These are phyloP conservation scores for Samia ricini DNA, from an alignment of 1,140 invertebrate genomes.

Conservation along the genomic window DNA sequence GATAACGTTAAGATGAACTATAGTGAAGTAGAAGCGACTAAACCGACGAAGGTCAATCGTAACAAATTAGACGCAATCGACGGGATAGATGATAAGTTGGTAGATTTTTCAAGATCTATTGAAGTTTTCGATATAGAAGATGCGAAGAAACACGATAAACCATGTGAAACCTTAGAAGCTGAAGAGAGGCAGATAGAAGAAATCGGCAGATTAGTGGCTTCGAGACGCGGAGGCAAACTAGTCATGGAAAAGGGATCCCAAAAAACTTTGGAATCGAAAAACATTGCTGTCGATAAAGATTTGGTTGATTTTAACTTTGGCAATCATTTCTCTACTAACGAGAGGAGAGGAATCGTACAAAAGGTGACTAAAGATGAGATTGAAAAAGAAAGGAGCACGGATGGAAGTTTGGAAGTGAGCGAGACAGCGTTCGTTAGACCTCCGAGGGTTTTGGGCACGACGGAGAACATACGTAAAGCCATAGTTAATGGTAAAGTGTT, in stretches of 20 bases:
- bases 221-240: conserved; percentile 57
- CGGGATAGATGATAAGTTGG: conserved; percentile 68
- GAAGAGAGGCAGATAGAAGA: conserved; percentile 76
- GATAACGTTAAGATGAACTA: conserved; percentile 18
- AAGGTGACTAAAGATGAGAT: conserved; percentile 67
- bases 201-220: conserved; percentile 66
- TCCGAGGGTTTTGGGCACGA: conserved; percentile 59
- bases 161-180: conserved; percentile 67
- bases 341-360: conserved; percentile 56
- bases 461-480: conserved; percentile 63
- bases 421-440: conserved; percentile 65
- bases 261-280: conserved; percentile 62
- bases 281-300: conserved; percentile 59
- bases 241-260: conserved; percentile 66
- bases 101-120: conserved; percentile 62
- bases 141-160: conserved; percentile 52
- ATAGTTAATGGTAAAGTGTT: conserved; percentile 68
- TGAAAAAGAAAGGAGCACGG: conserved; percentile 51
- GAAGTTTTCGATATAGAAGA: conserved; percentile 73
- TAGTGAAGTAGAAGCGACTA: conserved; percentile 31
- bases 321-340: conserved; percentile 53
- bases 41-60: conserved; percentile 28
- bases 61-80: conserved; percentile 41
- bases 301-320: conserved; percentile 58
- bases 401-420: conserved; percentile 67